Evolutionary conservation across 1,140 invertebrate genomes (phyloP).

Genomic region (Bombus waltoni): DNA sequence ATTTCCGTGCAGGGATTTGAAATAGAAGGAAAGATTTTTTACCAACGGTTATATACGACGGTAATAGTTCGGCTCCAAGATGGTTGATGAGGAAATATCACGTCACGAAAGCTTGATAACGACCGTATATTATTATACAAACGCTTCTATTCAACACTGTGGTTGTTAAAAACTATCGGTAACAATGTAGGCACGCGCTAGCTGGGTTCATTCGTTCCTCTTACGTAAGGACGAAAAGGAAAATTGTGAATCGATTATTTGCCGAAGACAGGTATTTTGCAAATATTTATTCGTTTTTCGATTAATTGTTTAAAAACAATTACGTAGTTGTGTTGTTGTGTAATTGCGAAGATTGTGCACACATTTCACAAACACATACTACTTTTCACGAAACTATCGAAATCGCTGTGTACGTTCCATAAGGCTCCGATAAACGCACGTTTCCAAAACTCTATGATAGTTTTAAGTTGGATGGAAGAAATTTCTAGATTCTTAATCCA

Average conservation of each 20-base stretch:
- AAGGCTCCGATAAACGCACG: no score
- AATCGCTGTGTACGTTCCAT: no score
- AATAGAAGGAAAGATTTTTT: not conserved
- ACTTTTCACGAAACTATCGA: no score
- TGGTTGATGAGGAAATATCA: constrained; percentile 3
- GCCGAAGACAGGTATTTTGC: not conserved
- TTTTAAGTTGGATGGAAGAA: not conserved
- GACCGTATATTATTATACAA: constrained; percentile 3
- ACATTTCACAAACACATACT: no score
- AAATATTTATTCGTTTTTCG: not conserved
- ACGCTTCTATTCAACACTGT: not conserved
- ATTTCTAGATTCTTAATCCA: not conserved
- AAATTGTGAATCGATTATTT: not conserved
- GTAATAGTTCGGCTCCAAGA: not conserved
- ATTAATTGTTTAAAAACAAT: no score
- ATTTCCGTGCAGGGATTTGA: not conserved
- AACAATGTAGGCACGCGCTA: not conserved
- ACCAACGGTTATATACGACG: not conserved
- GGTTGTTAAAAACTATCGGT: not conserved
- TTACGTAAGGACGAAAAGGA: not conserved
- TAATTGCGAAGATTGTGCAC: no score
- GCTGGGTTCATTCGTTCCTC: not conserved
- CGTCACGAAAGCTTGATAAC: constrained; percentile 10
- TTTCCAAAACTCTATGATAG: no score
- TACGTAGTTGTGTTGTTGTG: no score